Conservation (phyloP, 2,797 vertebrate genomes). For the Pygocentrus nattereri region DNA sequence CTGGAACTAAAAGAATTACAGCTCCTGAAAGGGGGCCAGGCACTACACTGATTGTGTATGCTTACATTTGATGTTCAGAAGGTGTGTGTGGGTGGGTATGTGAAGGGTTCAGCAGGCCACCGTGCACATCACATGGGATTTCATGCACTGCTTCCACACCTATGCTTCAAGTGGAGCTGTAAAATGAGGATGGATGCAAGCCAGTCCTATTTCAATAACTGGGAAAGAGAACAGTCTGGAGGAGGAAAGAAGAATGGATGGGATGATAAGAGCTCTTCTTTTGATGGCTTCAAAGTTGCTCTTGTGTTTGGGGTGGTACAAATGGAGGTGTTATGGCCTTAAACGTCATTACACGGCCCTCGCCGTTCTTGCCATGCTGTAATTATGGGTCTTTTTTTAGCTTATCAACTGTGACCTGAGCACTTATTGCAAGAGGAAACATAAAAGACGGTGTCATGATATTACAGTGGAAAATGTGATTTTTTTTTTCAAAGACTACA, state of each 20-base stretch:
- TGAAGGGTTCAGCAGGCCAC: conserved; percentile 47
- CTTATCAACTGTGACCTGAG: background rate
- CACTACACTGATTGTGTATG: conserved; percentile 31
- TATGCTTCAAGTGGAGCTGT: conserved; percentile 69
- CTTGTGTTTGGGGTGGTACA: conserved; percentile 61
- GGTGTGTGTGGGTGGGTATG: background rate
- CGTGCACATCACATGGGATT: conserved; percentile 69
- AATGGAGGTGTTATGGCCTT: conserved; percentile 48
- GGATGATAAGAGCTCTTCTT: conserved; percentile 54
- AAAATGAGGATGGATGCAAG: conserved; percentile 69
- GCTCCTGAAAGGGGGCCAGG: conserved; percentile 57
- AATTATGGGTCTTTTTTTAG: background rate
- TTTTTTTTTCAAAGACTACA: background rate
- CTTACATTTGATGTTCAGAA: conserved; percentile 39
- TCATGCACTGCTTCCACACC: conserved; percentile 67
- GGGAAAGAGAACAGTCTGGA: conserved; percentile 34
- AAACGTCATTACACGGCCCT: background rate
- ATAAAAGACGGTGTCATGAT: background rate
- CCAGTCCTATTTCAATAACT: conserved; percentile 75
- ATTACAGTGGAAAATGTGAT: background rate
- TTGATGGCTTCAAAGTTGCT: conserved; percentile 65
- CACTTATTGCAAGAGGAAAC: background rate
- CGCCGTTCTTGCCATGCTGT: background rate
- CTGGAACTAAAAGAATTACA: conserved; percentile 64
- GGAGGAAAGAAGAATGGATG: conserved; percentile 47